Evolutionary conservation across 2,888 invertebrate species (phyloP), one percentile per base, ranked within the genome.

Genomic region (Acleris laterana): DNA sequence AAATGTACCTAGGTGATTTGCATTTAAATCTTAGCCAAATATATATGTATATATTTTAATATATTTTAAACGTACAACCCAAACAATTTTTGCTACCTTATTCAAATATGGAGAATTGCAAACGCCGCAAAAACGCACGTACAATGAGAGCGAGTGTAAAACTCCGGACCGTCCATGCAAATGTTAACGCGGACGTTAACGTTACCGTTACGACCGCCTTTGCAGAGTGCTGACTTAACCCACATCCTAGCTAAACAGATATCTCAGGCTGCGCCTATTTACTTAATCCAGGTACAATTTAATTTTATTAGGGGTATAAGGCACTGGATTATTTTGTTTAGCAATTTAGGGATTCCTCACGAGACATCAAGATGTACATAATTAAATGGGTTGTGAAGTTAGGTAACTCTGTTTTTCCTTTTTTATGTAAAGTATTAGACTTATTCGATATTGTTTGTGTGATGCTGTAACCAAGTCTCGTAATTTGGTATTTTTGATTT

Each of bases 51-150:
- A n/a, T n/a, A n/a, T n/a, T n/a, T n/a, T n/a, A n/a, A n/a, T n/a
- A n/a, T 32, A 11, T 32, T 32, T 32, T 13, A 38, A 38, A 38
- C 38, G 17, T 46, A 16, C 17, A 46, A 46, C 17, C 46, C 46
- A n/a, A 16, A 2, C 6, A n/a, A 5, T 16, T 75, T 75, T 77
- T 75, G 75, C 75, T 74, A 77, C 71, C 72, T 72, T 75, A 77
- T 75, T 78, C 78, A 80, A 76, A 78, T 82, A 82, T 81, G 83
- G 81, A 76, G 76, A 75, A 77, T 85, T 83, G 83, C 81, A 80
- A 81, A 82, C 83, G 83, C 75, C 76, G 80, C 75, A 77, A 85
- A 87, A 85, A 85, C 85, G 87, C 87, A 87, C 87, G 84, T 82
- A 79, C 82, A 88, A 88, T 88, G 88, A 88, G 83, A 82, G 76